phyloP scores from a whole-genome alignment of 1,140 invertebrate species.

The Lethrus apterus region DNA sequence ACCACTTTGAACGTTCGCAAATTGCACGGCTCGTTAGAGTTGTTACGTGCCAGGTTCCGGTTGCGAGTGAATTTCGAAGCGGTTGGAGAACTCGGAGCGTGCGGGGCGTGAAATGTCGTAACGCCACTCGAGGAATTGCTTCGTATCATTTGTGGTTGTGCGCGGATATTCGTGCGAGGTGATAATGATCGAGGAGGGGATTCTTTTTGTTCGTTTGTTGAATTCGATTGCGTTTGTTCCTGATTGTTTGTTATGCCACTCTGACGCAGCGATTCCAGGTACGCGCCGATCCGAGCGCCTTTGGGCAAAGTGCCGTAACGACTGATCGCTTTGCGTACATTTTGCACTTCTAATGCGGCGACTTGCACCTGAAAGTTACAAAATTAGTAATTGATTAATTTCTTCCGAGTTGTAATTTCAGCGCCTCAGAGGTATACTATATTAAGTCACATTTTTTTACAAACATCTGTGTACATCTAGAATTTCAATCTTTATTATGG shows the following conservation, averaged over 20 bases:
- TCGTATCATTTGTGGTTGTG: slow-evolving; percentile 71
- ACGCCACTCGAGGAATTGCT: slow-evolving; percentile 77
- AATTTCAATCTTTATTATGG: no score
- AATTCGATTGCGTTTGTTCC: slow-evolving; percentile 43
- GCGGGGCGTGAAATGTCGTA: slow-evolving; percentile 52
- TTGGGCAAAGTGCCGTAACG: slow-evolving; percentile 96
- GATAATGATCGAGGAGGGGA: slow-evolving; percentile 36
- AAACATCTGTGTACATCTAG: no score
- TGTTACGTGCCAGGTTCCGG: slow-evolving; percentile 41
- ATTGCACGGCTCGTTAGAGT: slow-evolving; percentile 31
- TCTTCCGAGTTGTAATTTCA: no score
- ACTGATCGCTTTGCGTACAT: slow-evolving; percentile 92
- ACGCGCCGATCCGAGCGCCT: slow-evolving; percentile 90
- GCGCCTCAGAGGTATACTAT: no score
- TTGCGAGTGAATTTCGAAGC: slow-evolving; percentile 46
- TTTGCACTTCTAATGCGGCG: slow-evolving; percentile 90
- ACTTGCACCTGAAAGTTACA: slow-evolving; percentile 54
- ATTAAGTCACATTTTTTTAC: no score
- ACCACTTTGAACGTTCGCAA: slow-evolving; percentile 47
- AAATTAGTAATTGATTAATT: no score
- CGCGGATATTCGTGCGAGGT: slow-evolving; percentile 54
- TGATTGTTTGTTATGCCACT: slow-evolving; percentile 56
- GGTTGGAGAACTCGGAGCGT: slow-evolving; percentile 52
- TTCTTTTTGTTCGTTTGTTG: slow-evolving; percentile 23
- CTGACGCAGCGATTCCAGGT: slow-evolving; percentile 83